Evolutionary conservation across 2,113 vertebrate genomes (phyloP), one percentile per base, ranked within the genome.

Genomic region (Gorsachius goisagi): DNA sequence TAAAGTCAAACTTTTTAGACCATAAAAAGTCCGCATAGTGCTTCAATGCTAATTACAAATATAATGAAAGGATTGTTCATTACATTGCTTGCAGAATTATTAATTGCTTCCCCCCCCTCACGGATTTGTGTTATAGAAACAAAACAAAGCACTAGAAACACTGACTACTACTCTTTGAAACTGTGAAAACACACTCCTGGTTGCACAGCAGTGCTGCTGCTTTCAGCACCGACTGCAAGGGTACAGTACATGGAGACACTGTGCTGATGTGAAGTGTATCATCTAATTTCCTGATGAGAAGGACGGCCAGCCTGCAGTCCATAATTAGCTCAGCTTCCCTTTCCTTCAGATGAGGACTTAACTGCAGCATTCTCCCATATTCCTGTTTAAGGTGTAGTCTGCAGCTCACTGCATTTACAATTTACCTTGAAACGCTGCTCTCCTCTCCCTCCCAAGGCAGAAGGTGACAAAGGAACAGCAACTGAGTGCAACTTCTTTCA

Each of bases 211-310:
- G 18, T 2, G n/a, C 58, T 21, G 60, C 41, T 47, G 6, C 82
- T 21, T 55, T 14, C 27, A 27, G 50, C 60, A 37, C 49, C 1
- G 0, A 24, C 3, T 11, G 6, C 58, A 33, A 9, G 52, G 1
- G 3, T 12, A 16, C 7, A 16, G 50, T 1, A 33, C 26, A 1
- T 0, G 5, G 56, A 20, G 56, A 11, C 11, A 9, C 27, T 22
- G n/a, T 6, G 23, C 59, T 27, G 44, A 27, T 5, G 6, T 0
- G 6, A 63, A 69, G 2, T 2, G 2, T 1, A 4, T 16, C 64
- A 11, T 13, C 33, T 17, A 1, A 18, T 15, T 53, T 55, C 84
- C 67, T 9, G 6, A 21, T 5, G 28, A 69, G 50, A 2, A 9
- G 52, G 60, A 16, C 56, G 71, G 41, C 71, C 39, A 12, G 16